These are phyloP conservation scores for Myotis findleyi DNA, from an alignment of 2,797 vertebrate species.

Conservation along the genomic window DNA sequence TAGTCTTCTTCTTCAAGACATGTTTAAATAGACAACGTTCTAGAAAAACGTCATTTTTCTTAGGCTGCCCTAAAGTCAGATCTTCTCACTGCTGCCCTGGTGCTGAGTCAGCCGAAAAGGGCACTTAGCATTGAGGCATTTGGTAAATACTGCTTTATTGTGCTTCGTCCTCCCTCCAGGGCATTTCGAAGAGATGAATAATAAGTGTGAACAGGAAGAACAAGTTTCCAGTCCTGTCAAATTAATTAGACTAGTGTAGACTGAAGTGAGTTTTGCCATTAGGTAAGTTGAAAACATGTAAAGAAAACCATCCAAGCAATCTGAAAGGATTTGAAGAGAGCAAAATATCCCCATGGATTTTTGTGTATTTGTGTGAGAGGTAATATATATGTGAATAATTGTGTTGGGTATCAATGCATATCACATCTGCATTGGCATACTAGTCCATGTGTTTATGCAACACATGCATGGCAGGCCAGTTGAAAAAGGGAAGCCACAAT, in stretches of 20 bases:
- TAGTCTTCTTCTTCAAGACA: slow-evolving; percentile 74
- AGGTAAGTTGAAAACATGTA: slow-evolving; percentile 82
- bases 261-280: slow-evolving; percentile 83
- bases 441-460: not conserved
- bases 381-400: not conserved
- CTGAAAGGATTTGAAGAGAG: slow-evolving; percentile 62
- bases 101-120: slow-evolving; percentile 84
- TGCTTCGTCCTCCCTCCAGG: slow-evolving; percentile 77
- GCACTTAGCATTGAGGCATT: slow-evolving; percentile 80
- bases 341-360: not conserved
- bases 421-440: not conserved
- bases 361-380: not conserved
- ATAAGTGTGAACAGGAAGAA: slow-evolving; percentile 86
- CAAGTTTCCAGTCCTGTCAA: slow-evolving; percentile 87
- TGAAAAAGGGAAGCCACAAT: not conserved
- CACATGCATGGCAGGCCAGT: not conserved
- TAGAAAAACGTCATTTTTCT: slow-evolving; percentile 84
- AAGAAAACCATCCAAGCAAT: slow-evolving; percentile 80
- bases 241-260: slow-evolving; percentile 84
- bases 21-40: slow-evolving; percentile 73
- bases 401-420: not conserved
- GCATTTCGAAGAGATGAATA: slow-evolving; percentile 86
- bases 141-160: slow-evolving; percentile 82
- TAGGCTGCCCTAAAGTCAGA: slow-evolving; percentile 82
- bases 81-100: slow-evolving; percentile 73